Conservation (phyloP, 2,888 invertebrate species). For the Tortricodes alternella region DNA sequence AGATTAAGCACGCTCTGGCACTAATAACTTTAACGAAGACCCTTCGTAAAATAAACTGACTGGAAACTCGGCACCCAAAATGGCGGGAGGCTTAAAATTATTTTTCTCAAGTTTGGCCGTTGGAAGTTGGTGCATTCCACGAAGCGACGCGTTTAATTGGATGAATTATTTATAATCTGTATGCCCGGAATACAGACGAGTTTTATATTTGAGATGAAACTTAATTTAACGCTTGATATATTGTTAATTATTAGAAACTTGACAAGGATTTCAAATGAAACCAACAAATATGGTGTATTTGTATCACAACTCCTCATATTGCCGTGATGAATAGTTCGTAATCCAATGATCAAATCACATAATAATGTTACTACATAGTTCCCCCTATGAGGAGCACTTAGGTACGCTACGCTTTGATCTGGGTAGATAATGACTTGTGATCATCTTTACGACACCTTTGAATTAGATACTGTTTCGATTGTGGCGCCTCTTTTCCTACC, state of each 20-base stretch:
- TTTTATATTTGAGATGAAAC: conserved; percentile 22
- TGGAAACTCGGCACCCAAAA: conserved; percentile 24
- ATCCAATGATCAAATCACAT: too few relatives aligned
- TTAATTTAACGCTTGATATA: conserved; percentile 13
- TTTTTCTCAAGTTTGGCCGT: conserved; percentile 33
- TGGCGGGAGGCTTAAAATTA: conserved; percentile 35
- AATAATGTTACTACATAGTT: too few relatives aligned
- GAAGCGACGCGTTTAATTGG: conserved; percentile 30
- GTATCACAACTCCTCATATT: too few relatives aligned
- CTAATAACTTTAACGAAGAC: conserved; percentile 34
- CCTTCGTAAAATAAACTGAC: conserved; percentile 32
- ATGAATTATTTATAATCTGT: conserved; percentile 32
- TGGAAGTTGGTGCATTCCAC: conserved; percentile 33
- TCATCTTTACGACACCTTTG: too few relatives aligned
- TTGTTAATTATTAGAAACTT: conserved; percentile 8
- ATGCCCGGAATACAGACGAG: conserved; percentile 24
- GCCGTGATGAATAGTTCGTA: too few relatives aligned
- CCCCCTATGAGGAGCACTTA: too few relatives aligned
- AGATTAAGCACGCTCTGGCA: conserved; percentile 35
- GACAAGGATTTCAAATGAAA: too few relatives aligned
- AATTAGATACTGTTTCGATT: too few relatives aligned
- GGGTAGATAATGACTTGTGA: too few relatives aligned
- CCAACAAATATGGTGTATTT: too few relatives aligned
- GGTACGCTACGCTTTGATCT: too few relatives aligned
- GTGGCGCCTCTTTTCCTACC: too few relatives aligned